Evolutionary conservation across 2,113 vertebrate genomes (phyloP), one percentile per base, ranked within the genome.

Genomic region (Rynchops niger): DNA sequence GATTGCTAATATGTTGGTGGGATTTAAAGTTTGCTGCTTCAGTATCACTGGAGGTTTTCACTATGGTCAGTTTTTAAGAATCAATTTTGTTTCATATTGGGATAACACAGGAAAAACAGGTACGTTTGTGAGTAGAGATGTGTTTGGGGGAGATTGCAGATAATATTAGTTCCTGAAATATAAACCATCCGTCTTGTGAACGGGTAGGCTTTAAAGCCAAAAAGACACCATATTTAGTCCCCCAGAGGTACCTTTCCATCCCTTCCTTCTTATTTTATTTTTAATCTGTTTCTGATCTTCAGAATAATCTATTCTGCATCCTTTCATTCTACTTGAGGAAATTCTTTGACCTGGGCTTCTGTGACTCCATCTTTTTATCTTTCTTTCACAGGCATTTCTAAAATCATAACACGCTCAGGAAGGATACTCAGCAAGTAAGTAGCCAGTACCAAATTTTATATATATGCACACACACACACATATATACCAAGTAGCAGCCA

Each of bases 391-490:
- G 17, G 9, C 20, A 36, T 90, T 91, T 61, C n/a, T 61, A 47
- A 88, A 83, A 55, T 20, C 8, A 8, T 36, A 55, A 55, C 23
- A 27, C 34, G 3, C 5, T 95, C 14, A 56, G 27, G 45, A 91
- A 82, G 18, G 30, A 19, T 40, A 36, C 3, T 80, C 25, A 50
- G 36, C 27, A 86, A 45, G 11, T 42, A n/a, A 63, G 10, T 30
- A 77, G 27, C 56, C 22, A 32, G 30, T 63, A 45, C 15, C 12
- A 83, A 45, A 20, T 30, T 19, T 32, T 30, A 1, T 69, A 6
- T 21, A 20, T 47, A 14, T 42, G 2, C 4, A 43, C 27, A 38
- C 8, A 63, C 2, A 49, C 2, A 11, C 3, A 38, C 2, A 42
- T 4, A 9, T 43, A 19, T 58, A 59, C 4, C 34, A 82, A 65